Percentiles rank a stretch among this genome's conserved stretches.
phyloP scores from a whole-genome alignment of 2,113 vertebrate species.

The Fulmarus glacialis region DNA sequence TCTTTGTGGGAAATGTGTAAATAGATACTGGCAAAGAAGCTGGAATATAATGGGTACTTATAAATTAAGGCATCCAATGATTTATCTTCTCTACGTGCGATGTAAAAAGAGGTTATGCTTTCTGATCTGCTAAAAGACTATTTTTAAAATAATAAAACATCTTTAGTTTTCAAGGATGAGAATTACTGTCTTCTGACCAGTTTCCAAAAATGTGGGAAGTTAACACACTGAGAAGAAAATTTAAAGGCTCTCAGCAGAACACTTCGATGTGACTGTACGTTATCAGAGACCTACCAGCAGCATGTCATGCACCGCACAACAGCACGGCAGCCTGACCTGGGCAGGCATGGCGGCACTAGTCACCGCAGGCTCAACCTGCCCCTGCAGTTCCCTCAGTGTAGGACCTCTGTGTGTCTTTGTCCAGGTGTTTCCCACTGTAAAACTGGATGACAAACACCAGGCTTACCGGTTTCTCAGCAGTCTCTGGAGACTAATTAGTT shows the following conservation, averaged over 20 bases:
- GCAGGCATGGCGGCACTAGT: not conserved
- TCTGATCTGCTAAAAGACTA: slow-evolving; percentile 6
- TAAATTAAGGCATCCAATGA: slow-evolving; percentile 56
- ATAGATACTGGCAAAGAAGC: slow-evolving; percentile 58
- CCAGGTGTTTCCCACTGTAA: not conserved
- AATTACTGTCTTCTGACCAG: not conserved
- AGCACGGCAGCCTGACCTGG: not conserved
- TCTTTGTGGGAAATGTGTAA: slow-evolving; percentile 61
- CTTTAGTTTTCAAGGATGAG: slow-evolving; percentile 1
- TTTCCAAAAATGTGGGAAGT: slow-evolving; percentile 16
- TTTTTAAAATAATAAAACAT: slow-evolving; percentile 22
- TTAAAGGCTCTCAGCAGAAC: not conserved
- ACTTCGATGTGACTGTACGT: not conserved
- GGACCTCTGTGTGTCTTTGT: not conserved
- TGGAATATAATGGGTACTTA: slow-evolving; percentile 57
- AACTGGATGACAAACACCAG: not conserved
- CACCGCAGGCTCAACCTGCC: not conserved
- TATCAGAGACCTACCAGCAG: not conserved
- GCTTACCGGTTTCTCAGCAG: not conserved
- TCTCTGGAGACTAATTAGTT: not conserved
- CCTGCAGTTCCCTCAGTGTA: rapidly evolving
- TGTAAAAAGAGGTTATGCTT: slow-evolving; percentile 19
- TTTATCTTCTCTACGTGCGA: slow-evolving; percentile 43
- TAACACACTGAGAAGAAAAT: not conserved
- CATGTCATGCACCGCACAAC: not conserved